phyloP scores from a whole-genome alignment of 2,797 vertebrate species.

The Eptatretus atami region DNA sequence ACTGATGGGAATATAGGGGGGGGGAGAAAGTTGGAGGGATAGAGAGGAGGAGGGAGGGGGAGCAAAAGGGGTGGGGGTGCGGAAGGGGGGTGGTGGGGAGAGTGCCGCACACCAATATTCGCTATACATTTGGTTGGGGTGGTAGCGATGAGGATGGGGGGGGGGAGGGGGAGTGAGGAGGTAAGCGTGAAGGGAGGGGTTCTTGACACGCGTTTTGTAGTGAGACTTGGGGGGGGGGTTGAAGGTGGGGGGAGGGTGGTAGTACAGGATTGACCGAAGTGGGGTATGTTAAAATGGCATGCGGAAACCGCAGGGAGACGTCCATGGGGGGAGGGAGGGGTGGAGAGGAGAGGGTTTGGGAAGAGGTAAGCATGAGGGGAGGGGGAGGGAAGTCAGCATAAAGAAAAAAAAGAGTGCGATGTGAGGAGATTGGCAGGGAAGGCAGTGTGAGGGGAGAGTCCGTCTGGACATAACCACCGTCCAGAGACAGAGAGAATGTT shows the following conservation, averaged over 20 bases:
- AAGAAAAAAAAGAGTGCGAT: too few species aligned
- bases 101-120: neutral
- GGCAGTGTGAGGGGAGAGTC: too few species aligned
- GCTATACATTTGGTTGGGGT: neutral
- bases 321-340: too few species aligned
- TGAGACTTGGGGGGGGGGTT: neutral
- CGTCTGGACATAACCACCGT: too few species aligned
- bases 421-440: too few species aligned
- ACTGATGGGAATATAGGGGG: neutral
- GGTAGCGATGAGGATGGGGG: neutral
- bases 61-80: neutral
- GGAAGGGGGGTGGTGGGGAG: neutral
- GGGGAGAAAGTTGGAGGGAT: neutral
- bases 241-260: neutral
- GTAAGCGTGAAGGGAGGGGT: neutral
- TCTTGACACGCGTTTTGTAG: neutral
- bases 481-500: too few species aligned
- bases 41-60: neutral
- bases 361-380: too few species aligned
- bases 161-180: neutral
- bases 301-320: too few species aligned
- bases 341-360: too few species aligned
- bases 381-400: too few species aligned
- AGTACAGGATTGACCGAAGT: neutral
- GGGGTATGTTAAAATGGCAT: too few species aligned